These are phyloP conservation scores for Plotosus lineatus DNA, from an alignment of 2,113 vertebrate species.

Conservation along the genomic window DNA sequence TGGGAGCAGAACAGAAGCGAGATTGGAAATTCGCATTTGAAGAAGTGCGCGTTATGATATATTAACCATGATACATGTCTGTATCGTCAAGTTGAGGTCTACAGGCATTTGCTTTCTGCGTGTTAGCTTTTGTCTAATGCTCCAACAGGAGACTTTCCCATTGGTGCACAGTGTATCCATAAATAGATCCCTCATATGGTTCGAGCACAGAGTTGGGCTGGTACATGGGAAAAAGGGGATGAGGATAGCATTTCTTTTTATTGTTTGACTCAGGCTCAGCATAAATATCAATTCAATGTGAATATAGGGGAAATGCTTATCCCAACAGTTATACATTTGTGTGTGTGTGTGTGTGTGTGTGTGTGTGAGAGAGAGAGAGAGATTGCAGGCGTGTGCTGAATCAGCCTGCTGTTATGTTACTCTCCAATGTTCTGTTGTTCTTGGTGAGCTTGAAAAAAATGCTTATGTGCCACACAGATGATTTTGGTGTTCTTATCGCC, in stretches of 20 bases:
- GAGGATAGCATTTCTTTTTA: conserved; percentile 24
- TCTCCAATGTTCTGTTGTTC: conserved; percentile 52
- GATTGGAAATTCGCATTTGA: neutral
- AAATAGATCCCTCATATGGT: conserved; percentile 65
- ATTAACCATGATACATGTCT: neutral
- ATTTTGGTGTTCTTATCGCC: conserved; percentile 53
- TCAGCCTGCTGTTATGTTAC: conserved; percentile 61
- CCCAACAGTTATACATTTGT: neutral
- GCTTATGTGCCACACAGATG: conserved; percentile 59
- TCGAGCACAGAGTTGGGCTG: conserved; percentile 45
- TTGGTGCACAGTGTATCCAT: conserved; percentile 59
- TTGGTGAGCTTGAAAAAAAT: conserved; percentile 56
- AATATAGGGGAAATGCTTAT: conserved; percentile 27
- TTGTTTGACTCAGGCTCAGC: conserved; percentile 52
- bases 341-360: conserved; percentile 28
- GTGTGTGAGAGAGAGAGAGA: neutral
- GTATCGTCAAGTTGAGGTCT: neutral
- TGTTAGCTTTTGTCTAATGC: conserved; percentile 48
- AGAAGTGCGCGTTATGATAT: neutral
- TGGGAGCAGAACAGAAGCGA: neutral
- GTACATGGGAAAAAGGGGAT: conserved; percentile 56
- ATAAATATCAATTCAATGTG: conserved; percentile 51
- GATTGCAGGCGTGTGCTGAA: conserved; percentile 31
- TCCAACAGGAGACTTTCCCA: conserved; percentile 60
- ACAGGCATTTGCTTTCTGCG: conserved; percentile 18